Evolutionary conservation across 2,113 vertebrate species (phyloP).

Genomic region (Sturnus vulgaris): DNA sequence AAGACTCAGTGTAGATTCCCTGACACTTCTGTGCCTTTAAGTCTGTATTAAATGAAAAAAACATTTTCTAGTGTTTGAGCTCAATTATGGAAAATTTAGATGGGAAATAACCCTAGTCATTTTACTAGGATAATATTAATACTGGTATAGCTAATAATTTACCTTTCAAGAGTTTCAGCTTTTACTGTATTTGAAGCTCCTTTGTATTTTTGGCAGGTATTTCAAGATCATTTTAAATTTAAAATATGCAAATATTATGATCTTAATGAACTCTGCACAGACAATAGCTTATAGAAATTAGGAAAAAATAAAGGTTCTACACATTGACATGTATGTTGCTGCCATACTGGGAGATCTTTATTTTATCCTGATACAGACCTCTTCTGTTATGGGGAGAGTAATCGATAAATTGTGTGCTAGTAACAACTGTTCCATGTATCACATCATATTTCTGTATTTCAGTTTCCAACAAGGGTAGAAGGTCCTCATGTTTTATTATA

Average conservation of each 20-base stretch:
- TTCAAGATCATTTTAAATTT: not conserved
- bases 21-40: not conserved
- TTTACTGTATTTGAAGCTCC: not conserved
- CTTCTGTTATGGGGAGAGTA: not conserved
- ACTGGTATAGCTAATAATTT: not conserved
- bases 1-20: not conserved
- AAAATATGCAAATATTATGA: not conserved
- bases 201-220: not conserved
- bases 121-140: not conserved
- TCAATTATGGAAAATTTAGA: not conserved
- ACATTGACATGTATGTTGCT: not conserved
- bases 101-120: not conserved
- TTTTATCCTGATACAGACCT: not conserved
- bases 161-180: not conserved
- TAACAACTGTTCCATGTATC: not conserved
- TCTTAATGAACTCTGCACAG: not conserved
- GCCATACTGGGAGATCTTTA: not conserved
- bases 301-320: not conserved
- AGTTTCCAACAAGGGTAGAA: not conserved
- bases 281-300: not conserved
- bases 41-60: not conserved
- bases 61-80: not conserved
- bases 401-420: constrained; percentile 1
- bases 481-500: not conserved
- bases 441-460: constrained; percentile 48